Percentiles rank a stretch among this genome's conserved stretches.
These are phyloP conservation scores for Acomys russatus DNA, from an alignment of 2,797 vertebrate species.

Conservation along the genomic window DNA sequence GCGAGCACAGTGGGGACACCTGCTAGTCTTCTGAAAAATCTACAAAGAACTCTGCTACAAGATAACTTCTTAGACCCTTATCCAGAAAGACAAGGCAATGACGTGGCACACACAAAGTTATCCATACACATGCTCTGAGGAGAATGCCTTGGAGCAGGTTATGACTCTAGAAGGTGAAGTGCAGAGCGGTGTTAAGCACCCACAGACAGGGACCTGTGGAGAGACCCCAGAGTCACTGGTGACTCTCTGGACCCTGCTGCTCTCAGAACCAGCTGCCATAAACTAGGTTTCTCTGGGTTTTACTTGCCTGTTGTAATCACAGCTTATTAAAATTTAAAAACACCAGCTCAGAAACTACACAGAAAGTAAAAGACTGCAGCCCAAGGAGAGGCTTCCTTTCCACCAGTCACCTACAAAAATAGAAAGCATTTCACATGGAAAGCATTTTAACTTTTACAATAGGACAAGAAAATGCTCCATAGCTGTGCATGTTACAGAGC, in stretches of 20 bases:
- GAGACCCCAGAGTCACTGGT: not conserved
- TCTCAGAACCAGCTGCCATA: not conserved
- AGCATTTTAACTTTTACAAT: not conserved
- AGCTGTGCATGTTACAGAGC: not conserved
- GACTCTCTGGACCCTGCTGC: not conserved
- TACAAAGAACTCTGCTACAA: not conserved
- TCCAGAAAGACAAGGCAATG: not conserved
- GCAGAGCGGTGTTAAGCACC: not conserved
- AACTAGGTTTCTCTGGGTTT: not conserved
- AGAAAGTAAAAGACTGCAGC: not conserved
- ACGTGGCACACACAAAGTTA: not conserved
- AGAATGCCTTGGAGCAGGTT: not conserved
- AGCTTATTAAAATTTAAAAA: constrained; percentile 4
- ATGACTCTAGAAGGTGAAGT: not conserved
- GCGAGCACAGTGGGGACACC: not conserved
- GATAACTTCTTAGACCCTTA: not conserved
- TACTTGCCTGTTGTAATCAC: not conserved
- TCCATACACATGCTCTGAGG: not conserved
- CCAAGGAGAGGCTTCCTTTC: not conserved
- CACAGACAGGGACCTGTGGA: rapidly evolving
- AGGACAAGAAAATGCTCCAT: not conserved
- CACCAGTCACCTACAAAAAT: not conserved
- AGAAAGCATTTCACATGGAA: not conserved
- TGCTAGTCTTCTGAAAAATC: not conserved
- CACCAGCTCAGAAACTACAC: not conserved